Percentiles rank a stretch among this genome's conserved stretches.
These are phyloP conservation scores for Oryzias sinensis DNA, from an alignment of 2,797 vertebrate species.

Conservation along the genomic window DNA sequence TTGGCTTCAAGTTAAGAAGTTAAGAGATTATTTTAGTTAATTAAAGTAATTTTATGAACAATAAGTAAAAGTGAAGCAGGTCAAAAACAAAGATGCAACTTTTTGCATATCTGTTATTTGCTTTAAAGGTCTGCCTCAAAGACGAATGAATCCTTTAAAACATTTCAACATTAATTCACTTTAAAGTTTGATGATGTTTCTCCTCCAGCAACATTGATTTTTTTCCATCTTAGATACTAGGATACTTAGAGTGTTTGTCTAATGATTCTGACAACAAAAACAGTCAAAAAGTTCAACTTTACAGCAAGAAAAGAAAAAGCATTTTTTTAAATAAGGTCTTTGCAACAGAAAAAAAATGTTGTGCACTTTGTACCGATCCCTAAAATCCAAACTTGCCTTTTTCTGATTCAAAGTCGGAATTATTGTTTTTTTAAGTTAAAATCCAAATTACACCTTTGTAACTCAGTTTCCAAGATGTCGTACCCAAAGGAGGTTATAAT, in stretches of 20 bases:
- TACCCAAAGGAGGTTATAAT: slow-evolving; percentile 52
- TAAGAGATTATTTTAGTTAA: background rate
- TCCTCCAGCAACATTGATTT: background rate
- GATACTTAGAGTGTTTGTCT: background rate
- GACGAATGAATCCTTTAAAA: background rate
- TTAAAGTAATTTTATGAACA: background rate
- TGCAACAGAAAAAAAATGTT: background rate
- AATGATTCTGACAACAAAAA: background rate
- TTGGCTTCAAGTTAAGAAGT: slow-evolving; percentile 1
- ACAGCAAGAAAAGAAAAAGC: background rate
- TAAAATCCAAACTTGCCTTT: background rate
- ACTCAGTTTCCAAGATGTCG: slow-evolving; percentile 71
- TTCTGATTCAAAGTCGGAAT: slow-evolving; percentile 14
- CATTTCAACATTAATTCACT: background rate
- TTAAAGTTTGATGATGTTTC: background rate
- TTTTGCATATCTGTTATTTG: background rate
- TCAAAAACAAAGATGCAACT: slow-evolving; percentile 9
- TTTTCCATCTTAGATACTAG: background rate
- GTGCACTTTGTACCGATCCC: background rate
- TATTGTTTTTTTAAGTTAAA: slow-evolving; percentile 11
- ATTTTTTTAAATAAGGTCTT: background rate
- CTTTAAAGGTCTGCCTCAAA: background rate
- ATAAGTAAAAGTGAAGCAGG: background rate
- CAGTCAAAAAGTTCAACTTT: background rate
- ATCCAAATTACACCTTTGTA: slow-evolving; percentile 57